Conservation (phyloP, 2,797 vertebrate genomes). For the Hybognathus amarus region DNA sequence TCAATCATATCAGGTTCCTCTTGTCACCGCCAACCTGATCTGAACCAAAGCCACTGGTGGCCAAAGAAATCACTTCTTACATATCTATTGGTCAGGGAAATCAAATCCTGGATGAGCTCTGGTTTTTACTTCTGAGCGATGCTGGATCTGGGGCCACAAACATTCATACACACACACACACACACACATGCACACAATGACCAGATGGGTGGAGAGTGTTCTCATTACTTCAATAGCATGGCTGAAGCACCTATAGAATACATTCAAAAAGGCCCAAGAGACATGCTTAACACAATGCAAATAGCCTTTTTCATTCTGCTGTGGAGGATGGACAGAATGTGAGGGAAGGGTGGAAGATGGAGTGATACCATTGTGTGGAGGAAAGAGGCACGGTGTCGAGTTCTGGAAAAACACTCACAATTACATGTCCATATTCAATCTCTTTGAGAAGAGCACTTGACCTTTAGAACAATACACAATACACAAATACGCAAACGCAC, state of each 20-base stretch:
- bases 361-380: conserved; percentile 47
- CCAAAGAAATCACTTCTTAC: conserved; percentile 19
- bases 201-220: conserved; percentile 78
- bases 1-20: conserved; percentile 43
- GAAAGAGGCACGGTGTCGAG: conserved; percentile 39
- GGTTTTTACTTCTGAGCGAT: background rate
- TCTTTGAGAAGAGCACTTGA: conserved; percentile 49
- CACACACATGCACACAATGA: conserved; percentile 68
- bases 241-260: conserved; percentile 74
- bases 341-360: conserved; percentile 48
- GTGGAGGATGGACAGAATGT: conserved; percentile 53
- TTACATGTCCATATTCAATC: conserved; percentile 50
- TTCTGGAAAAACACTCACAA: conserved; percentile 43
- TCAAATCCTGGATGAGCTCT: conserved; percentile 30
- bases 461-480: conserved; percentile 35
- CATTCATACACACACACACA: conserved; percentile 9
- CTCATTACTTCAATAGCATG: conserved; percentile 73
- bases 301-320: conserved; percentile 49
- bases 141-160: conserved; percentile 23
- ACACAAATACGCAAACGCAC: background rate
- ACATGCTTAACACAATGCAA: conserved; percentile 52
- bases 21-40: conserved; percentile 27
- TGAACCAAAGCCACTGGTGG: conserved; percentile 18
- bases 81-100: conserved; percentile 25
- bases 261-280: conserved; percentile 67